Base-by-base conservation (phyloP, 2,113 vertebrate species). In the Podarcis cretensis region DNA sequence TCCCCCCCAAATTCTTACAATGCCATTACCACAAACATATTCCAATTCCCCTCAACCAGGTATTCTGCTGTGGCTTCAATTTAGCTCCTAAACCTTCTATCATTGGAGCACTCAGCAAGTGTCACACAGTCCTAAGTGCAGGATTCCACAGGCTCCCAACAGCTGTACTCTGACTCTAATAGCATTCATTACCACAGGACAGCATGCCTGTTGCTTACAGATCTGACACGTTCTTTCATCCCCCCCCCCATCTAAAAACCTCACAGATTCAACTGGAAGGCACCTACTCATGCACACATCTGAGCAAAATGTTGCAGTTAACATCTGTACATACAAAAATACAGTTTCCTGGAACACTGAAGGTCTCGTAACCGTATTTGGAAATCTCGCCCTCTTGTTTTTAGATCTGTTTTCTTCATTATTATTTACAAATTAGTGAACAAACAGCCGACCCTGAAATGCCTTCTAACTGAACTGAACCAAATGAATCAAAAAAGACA, bases 131-230 rank as follows among this genome's bases (percentile, higher is more conserved):
- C 78, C 63, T 59, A 83, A 48, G 73, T 83, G 35, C 30, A 66
- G 65, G 59, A 76, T 77, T 37, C 73, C 37, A 81, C 27, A 74
- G 68, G 68, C 12, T 75, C 69, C 69, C 68, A 75, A 73, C 14
- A 54, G 54, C 40, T 48, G 54, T 65, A 32, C 68, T 35, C 21
- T 73, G 66, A 54, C 48, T 89, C 77, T 81, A 81, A 85, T 37
- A 89, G 69, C 78, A 81, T 89, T 75, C 30, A 30, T 86, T 89
- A 81, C 77, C 57, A 75, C 59, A 66, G 69, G 88, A 86, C 78
- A 89, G 77, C 35, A 65, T n/a, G 77, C 83, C 23, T 89, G 43
- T 43, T 25, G 76, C 54, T 79, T 85, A 89, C 35, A 16, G 32
- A 48, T 74, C 57, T n/a, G 68, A 89, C 37, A 32, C 9, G 10